Evolutionary conservation across 1,140 invertebrate species (phyloP), one percentile per base, ranked within the genome.

Genomic region (Centruroides vittatus): DNA sequence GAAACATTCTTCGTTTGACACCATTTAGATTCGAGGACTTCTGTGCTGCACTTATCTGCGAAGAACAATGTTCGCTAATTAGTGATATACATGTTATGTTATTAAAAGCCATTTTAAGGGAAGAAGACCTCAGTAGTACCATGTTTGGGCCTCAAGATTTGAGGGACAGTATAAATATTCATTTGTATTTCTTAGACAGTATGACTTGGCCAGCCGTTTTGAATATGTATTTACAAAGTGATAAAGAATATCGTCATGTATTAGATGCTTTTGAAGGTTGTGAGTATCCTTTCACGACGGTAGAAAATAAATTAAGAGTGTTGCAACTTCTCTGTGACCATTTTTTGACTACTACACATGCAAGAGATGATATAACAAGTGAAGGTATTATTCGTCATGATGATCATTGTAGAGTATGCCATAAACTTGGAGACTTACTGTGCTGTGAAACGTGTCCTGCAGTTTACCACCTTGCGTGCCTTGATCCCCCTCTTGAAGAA

Each of bases 391-490:
- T 78, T 55, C 69, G 71, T 35, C 78, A 79, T 69, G 78, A 79
- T 70, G 78, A 79, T 65, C 74, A 78, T 65, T 80, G 78, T 67
- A 67, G 77, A 70, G 83, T 88, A 52, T 99, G 96, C 74, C 93
- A 97, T 75, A 86, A 92, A 67, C 76, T 96, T 47, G 94, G 94
- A 12, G 92, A 98, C 76, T 78, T 98, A 47, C 74, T 98, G 3
- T 97, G 93, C 72, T 98, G 94, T 77, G 93, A 98, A 75, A 93
- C 89, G 7, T 98, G 94, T 73, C 89, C 93, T 55, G 93, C 93
- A 47, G 93, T 97, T 23, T 98, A 91, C 75, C 94, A 98, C 76
- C 78, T 98, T 69, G 86, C 89, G 68, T 98, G 94, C 79, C 86
- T 96, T 35, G 91, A 95, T 71, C 93, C 93, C 50, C 91, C 93